A percentile compares a stretch with the other conserved stretches of the same genome.
phyloP scores from a whole-genome alignment of 2,888 invertebrate species.

The Gymnocheta viridis region DNA sequence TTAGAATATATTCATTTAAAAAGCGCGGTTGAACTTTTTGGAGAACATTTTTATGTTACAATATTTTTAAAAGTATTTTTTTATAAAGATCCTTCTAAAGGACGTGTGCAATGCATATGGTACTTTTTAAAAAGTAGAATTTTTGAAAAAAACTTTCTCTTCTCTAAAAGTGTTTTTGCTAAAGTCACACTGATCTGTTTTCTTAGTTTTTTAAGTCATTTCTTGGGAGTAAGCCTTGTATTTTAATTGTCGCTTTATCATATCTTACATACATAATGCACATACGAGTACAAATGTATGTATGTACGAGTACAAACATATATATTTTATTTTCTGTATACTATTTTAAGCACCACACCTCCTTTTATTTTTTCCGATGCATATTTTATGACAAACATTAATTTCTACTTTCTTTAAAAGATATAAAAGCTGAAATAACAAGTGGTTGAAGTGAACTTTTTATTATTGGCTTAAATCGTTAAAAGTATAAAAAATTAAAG shows the following conservation, averaged over 20 bases:
- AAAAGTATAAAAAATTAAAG: constrained; percentile 18
- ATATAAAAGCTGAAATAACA: constrained; percentile 53
- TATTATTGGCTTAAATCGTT: constrained; percentile 39
- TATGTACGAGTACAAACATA: no score
- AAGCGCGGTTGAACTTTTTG: no score
- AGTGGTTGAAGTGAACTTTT: constrained; percentile 47
- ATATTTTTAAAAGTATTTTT: no score
- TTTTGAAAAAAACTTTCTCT: no score
- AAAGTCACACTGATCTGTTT: no score
- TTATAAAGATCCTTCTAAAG: no score
- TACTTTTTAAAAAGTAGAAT: no score
- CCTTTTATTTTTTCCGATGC: constrained; percentile 6
- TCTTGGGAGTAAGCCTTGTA: background rate
- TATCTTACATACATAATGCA: background rate
- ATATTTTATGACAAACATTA: constrained; percentile 56
- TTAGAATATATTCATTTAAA: no score
- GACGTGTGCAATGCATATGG: no score
- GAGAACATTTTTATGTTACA: no score
- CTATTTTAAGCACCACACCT: constrained; percentile 34
- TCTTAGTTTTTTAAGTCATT: background rate
- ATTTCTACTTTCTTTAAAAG: constrained; percentile 66
- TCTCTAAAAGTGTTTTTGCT: no score
- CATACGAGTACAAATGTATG: background rate
- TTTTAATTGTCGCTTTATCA: background rate
- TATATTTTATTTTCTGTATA: background rate